phyloP scores from a whole-genome alignment of 2,113 vertebrate genomes.

The Orcinus orca region DNA sequence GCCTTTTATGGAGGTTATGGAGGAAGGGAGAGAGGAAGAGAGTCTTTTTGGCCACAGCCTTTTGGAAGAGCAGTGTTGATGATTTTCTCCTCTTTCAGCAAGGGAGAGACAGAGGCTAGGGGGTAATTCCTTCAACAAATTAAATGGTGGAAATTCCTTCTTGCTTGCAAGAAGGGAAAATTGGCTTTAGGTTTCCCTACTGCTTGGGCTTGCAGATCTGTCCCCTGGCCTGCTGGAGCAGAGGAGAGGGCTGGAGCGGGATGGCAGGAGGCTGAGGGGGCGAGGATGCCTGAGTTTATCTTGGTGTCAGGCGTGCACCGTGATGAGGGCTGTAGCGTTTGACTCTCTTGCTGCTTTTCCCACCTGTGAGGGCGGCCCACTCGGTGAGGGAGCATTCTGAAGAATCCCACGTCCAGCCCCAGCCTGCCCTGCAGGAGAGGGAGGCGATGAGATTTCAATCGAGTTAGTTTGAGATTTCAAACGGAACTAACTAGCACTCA shows the following conservation, averaged over 20 bases:
- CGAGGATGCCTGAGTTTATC: accelerated
- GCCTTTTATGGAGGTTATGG: neutral
- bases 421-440: neutral
- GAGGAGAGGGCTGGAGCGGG: neutral
- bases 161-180: neutral
- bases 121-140: neutral
- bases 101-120: neutral
- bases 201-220: neutral
- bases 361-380: neutral
- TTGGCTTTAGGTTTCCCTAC: neutral
- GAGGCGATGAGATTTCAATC: neutral
- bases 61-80: neutral
- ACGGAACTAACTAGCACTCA: neutral
- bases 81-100: neutral
- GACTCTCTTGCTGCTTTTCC: neutral
- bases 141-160: neutral
- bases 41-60: neutral
- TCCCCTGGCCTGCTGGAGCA: no score
- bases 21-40: no score
- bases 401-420: neutral
- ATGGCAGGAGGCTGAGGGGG: neutral
- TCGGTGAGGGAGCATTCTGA: no score
- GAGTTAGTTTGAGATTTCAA: neutral
- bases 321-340: neutral
- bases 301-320: neutral